phyloP scores from a whole-genome alignment of 2,113 vertebrate genomes.

The Naja naja region DNA sequence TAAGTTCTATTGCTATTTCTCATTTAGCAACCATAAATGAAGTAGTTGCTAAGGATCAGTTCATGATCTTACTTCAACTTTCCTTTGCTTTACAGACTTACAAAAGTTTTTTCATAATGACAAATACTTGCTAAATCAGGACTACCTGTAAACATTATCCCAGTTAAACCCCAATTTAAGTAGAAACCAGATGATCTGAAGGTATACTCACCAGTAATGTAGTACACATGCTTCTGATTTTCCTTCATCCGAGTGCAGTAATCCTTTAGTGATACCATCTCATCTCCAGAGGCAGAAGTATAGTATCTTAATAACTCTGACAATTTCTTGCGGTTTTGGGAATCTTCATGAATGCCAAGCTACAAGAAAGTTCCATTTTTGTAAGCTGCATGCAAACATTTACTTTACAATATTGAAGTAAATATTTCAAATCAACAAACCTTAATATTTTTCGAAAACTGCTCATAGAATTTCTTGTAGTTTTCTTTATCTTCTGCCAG shows the following conservation, averaged over 20 bases:
- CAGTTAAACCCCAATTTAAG: background rate
- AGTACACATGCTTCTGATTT: slow-evolving; percentile 95
- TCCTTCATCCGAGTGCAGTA: slow-evolving; percentile 97
- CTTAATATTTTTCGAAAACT: slow-evolving; percentile 98
- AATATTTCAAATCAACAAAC: slow-evolving; percentile 60
- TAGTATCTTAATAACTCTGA: slow-evolving; percentile 90
- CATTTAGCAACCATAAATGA: background rate
- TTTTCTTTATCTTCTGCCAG: slow-evolving; percentile 94
- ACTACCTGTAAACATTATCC: background rate
- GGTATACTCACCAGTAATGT: slow-evolving; percentile 87
- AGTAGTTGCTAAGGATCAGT: background rate
- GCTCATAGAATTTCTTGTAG: slow-evolving; percentile 95
- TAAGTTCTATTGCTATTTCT: background rate
- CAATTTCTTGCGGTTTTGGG: slow-evolving; percentile 93
- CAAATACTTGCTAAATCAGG: background rate
- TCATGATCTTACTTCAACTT: background rate
- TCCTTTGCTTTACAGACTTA: background rate
- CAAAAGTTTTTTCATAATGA: background rate
- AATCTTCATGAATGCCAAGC: slow-evolving; percentile 98
- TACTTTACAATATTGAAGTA: background rate
- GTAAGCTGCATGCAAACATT: accelerated
- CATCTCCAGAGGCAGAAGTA: slow-evolving; percentile 91
- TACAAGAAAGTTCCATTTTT: background rate
- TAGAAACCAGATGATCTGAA: background rate
- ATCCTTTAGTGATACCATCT: slow-evolving; percentile 95